Conservation (phyloP, 1,140 invertebrate genomes). For the Drosophila parabipectinata region DNA sequence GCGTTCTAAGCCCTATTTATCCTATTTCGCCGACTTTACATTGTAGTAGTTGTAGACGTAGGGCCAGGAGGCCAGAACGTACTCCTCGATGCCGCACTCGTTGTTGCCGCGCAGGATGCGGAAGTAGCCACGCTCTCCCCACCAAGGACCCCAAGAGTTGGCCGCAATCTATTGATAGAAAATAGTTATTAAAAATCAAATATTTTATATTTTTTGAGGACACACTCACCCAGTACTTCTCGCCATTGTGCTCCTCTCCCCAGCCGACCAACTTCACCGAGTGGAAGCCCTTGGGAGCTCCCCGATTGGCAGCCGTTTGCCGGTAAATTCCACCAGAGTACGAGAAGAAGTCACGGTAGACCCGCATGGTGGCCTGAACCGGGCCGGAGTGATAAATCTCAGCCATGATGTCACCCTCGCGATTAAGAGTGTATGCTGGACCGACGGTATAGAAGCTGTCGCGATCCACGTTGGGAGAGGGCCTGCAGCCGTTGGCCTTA, state of each 20-base stretch:
- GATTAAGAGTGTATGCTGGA: slow-evolving; percentile 92
- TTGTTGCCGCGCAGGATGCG: slow-evolving; percentile 91
- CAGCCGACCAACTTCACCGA: slow-evolving; percentile 96
- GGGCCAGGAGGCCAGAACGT: slow-evolving; percentile 91
- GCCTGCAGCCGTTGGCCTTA: slow-evolving; percentile 85
- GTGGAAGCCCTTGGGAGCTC: slow-evolving; percentile 89
- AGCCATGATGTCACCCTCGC: slow-evolving; percentile 94
- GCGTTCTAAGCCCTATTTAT: slow-evolving; percentile 6
- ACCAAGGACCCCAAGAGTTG: slow-evolving; percentile 94
- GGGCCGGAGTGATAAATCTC: slow-evolving; percentile 96
- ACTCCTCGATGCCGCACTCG: slow-evolving; percentile 94
- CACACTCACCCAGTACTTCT: slow-evolving; percentile 94
- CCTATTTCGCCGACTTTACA: slow-evolving; percentile 45
- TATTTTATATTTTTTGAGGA: neutral
- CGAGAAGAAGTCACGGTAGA: slow-evolving; percentile 95
- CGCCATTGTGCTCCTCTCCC: slow-evolving; percentile 89
- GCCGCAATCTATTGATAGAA: slow-evolving; percentile 89
- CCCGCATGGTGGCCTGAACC: slow-evolving; percentile 96
- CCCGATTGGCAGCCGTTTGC: slow-evolving; percentile 86
- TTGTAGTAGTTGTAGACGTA: slow-evolving; percentile 85
- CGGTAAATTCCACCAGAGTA: slow-evolving; percentile 93
- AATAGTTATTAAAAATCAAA: slow-evolving; percentile 9
- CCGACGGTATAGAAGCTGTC: slow-evolving; percentile 90
- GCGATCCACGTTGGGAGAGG: slow-evolving; percentile 84
- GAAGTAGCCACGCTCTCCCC: slow-evolving; percentile 96